Percentiles rank a stretch among this genome's conserved stretches.
Evolutionary conservation across 2,113 vertebrate genomes (phyloP).

Genomic region (Pachypanchax playfairii): DNA sequence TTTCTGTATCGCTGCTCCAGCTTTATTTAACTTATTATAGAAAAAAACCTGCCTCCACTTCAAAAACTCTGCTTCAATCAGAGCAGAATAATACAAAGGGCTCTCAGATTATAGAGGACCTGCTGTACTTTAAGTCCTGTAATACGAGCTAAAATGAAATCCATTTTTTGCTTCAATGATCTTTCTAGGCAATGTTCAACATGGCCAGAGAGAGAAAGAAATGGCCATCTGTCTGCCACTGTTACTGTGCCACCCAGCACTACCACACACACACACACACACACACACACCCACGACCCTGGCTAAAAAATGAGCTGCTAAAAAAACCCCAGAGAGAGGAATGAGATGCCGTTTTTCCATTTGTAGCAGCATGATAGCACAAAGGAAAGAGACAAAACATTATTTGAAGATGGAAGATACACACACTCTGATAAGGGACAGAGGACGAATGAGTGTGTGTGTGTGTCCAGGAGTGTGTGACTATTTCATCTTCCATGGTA

Average conservation of each 20-base stretch:
- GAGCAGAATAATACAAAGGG: conserved; percentile 67
- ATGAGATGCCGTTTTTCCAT: conserved; percentile 82
- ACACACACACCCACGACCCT: conserved; percentile 30
- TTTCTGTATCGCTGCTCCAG: conserved; percentile 30
- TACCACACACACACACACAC: conserved; percentile 31
- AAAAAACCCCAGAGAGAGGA: conserved; percentile 78
- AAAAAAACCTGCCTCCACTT: conserved; percentile 58
- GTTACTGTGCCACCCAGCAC: conserved; percentile 65
- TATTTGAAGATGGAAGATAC: conserved; percentile 84
- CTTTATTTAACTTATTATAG: conserved; percentile 56
- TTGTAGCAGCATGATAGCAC: conserved; percentile 78
- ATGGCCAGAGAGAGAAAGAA: conserved; percentile 68
- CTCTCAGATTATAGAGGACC: conserved; percentile 64
- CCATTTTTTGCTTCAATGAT: conserved; percentile 79
- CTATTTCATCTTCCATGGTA: conserved; percentile 94
- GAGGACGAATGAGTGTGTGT: conserved; percentile 46
- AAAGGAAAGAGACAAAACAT: conserved; percentile 83
- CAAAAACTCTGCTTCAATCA: conserved; percentile 69
- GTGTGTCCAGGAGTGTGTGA: conserved; percentile 62
- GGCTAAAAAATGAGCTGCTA: conserved; percentile 71
- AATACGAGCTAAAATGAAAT: conserved; percentile 76
- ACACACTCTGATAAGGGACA: conserved; percentile 76
- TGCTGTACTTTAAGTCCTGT: conserved; percentile 73
- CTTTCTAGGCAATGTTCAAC: conserved; percentile 75
- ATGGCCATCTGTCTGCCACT: conserved; percentile 68